Base-by-base conservation (phyloP, 1,140 invertebrate species). In the Zaprionus africanus region DNA sequence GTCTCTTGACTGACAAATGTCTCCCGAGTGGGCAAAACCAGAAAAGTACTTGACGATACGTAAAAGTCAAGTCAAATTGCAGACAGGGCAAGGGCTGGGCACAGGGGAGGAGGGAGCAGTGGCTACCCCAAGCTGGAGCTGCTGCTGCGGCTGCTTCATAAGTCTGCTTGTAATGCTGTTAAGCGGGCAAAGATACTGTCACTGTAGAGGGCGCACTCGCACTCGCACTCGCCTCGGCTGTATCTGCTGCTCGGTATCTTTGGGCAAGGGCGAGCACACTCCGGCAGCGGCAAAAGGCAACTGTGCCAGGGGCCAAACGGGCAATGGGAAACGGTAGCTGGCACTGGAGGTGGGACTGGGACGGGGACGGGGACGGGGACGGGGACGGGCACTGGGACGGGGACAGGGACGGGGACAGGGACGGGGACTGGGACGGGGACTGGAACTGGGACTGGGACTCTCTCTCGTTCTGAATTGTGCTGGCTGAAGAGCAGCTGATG, bases 1-100 rank as follows among this genome's bases (percentile, higher is more conserved):
- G 90, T 90, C 90, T 91, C 86, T 87, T 88, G 83, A 91, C 90
- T 92, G 82, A 92, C 84, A 91, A 92, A 92, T 92, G 90, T 92
- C 90, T 83, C 90, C 83, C 83, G 90, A 91, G 85, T 82, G 90
- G 82, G 76, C 70, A 79, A 84, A 90, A 90, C 79, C 84, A 91
- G 83, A 92, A 91, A 87, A 86, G 82, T 91, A 91, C 88, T 91
- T 91, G 88, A 91, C 88, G 88, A 91, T 91, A 91, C 87, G 81
- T 88, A 91, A 91, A 91, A 91, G 88, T 91, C 88, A 91, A 91
- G 87, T 91, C 88, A 87, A 91, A 87, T 84, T 91, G 81, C 81
- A 91, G 61, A 43, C 54, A 9, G 64, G 49, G 13, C 46, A 22
- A 53, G 46, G 38, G 22, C 6, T 31, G 24, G 43, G 38, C 28